phyloP scores from a whole-genome alignment of 2,797 vertebrate genomes.

The Rhabdophis nuchalis region DNA sequence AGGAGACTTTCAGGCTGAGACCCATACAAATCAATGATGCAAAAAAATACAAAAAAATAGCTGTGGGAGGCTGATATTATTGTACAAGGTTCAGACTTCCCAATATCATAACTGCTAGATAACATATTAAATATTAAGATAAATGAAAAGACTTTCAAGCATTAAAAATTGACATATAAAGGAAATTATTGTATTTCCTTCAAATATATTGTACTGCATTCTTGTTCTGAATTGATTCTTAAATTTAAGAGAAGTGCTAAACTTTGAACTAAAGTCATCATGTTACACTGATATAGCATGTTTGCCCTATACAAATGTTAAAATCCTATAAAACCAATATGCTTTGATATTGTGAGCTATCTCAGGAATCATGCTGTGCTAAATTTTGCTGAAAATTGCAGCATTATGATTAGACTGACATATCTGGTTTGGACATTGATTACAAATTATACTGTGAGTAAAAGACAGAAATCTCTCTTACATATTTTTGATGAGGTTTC shows the following conservation, averaged over 20 bases:
- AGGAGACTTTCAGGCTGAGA: neutral
- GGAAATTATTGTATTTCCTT: slow-evolving; percentile 10
- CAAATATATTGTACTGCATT: slow-evolving; percentile 5
- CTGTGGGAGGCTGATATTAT: neutral
- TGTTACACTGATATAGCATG: neutral
- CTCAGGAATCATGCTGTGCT: slow-evolving; percentile 5
- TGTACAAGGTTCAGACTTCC: slow-evolving; percentile 4
- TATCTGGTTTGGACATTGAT: slow-evolving; percentile 25
- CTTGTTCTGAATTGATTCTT: slow-evolving; percentile 36
- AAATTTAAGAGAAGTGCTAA: slow-evolving; percentile 33
- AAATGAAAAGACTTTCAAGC: neutral
- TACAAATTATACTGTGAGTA: slow-evolving; percentile 36
- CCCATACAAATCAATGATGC: neutral
- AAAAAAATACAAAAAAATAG: neutral
- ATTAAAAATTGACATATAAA: neutral
- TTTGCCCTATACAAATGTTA: slow-evolving; percentile 24
- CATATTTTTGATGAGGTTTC: slow-evolving; percentile 27
- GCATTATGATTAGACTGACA: slow-evolving; percentile 20
- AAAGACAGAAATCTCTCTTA: slow-evolving; percentile 34
- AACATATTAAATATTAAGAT: slow-evolving; percentile 17
- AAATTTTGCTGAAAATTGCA: slow-evolving; percentile 43
- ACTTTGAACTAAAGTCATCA: slow-evolving; percentile 5
- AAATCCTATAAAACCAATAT: slow-evolving; percentile 7
- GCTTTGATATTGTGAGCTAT: slow-evolving; percentile 22
- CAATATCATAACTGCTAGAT: neutral